A percentile compares a stretch with the other conserved stretches of the same genome.
These are phyloP conservation scores for Torymus aiolomorphi DNA, from an alignment of 2,888 invertebrate genomes.

Conservation along the genomic window DNA sequence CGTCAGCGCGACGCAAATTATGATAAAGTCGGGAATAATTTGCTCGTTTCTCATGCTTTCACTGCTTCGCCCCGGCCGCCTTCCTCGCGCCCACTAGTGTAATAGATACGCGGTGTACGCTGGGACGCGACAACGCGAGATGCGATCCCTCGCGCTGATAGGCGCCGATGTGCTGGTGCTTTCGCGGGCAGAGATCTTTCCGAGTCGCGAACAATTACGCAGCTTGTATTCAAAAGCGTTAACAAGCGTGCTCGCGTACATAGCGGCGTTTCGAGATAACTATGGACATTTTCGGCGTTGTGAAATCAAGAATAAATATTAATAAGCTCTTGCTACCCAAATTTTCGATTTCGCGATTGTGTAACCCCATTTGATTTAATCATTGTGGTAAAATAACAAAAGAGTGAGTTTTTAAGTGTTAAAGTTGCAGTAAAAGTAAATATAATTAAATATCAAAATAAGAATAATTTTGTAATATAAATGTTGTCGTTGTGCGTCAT, in stretches of 20 bases:
- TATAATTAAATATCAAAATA: no score
- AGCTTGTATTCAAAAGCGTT: constrained; percentile 28
- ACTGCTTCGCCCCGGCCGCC: constrained; percentile 42
- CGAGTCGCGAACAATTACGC: constrained; percentile 22
- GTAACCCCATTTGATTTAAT: no score
- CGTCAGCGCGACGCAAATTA: constrained; percentile 60
- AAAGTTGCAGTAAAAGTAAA: no score
- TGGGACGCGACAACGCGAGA: constrained; percentile 52
- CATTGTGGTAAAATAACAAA: no score
- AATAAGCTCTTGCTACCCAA: neutral
- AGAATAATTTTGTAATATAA: no score
- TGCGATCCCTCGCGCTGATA: constrained; percentile 52
- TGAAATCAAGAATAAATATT: neutral
- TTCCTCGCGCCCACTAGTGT: constrained; percentile 44
- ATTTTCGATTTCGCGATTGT: neutral
- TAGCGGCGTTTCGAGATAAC: neutral
- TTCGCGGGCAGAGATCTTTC: constrained; percentile 1
- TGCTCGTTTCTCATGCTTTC: constrained; percentile 68
- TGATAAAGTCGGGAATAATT: constrained; percentile 67
- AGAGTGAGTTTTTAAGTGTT: no score
- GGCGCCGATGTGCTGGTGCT: constrained; percentile 1
- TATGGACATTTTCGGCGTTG: neutral
- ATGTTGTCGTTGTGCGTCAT: no score
- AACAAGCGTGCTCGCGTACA: neutral
- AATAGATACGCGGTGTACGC: no score